phyloP scores from a whole-genome alignment of 2,113 vertebrate genomes.

The Madoqua kirkii region DNA sequence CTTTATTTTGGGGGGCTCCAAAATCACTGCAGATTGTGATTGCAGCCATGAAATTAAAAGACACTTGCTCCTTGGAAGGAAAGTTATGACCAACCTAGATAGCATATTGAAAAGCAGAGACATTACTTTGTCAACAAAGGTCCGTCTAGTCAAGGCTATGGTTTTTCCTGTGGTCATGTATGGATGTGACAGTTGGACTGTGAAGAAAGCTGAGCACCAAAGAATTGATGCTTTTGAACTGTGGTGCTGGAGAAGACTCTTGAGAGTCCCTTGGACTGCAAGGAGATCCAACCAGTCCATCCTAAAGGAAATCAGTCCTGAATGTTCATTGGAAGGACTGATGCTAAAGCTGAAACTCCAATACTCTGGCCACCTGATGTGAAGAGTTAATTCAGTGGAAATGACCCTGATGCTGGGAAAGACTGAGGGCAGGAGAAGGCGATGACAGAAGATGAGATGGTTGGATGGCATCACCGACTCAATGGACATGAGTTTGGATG shows the following conservation, averaged over 20 bases:
- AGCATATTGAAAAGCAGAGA: background rate
- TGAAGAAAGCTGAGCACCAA: background rate
- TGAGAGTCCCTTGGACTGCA: background rate
- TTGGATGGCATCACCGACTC: background rate
- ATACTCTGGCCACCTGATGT: background rate
- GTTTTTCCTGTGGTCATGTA: background rate
- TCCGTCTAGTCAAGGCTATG: background rate
- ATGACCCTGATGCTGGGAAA: background rate
- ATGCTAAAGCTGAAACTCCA: background rate
- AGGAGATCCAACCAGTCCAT: background rate
- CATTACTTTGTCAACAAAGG: background rate
- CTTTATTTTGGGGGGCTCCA: background rate
- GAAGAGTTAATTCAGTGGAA: background rate
- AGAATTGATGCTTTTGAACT: background rate
- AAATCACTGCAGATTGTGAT: background rate
- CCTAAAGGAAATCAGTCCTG: background rate
- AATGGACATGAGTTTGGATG: background rate
- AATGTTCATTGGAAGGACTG: background rate
- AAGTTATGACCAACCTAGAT: background rate
- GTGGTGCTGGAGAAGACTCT: background rate
- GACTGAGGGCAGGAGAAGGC: background rate
- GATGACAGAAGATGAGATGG: background rate
- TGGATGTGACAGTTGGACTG: background rate
- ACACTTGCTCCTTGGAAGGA: background rate
- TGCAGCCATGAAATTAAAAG: background rate